Evolutionary conservation across 2,113 vertebrate species (phyloP), one percentile per base, ranked within the genome.

Genomic region (Chelonoidis abingdonii): DNA sequence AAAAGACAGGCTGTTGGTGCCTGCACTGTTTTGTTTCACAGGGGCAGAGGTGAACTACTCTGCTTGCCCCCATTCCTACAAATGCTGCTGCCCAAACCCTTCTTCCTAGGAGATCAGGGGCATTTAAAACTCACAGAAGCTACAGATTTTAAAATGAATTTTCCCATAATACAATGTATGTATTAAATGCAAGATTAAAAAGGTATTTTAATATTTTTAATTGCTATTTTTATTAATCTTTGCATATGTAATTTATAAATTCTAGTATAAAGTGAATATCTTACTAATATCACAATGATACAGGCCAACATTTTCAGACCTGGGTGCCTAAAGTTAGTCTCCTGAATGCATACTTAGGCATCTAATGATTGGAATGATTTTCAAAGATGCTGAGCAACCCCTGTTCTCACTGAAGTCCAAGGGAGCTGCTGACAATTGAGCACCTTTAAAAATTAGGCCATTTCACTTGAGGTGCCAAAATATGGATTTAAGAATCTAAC

Each of bases 331-430:
- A 65, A 83, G 72, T 72, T 6, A 93, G 35, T 5, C 50, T 84
- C 78, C 80, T 84, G 1, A 86, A 47, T 3, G 1, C 84, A 83
- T 83, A 87, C 41, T 10, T 16, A 17, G 12, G 69, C 10, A 27
- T 88, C 25, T 84, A 62, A 59, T 50, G 80, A 62, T 25, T 56
- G 54, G 54, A 56, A 56, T 93, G 75, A 80, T 91, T 93, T 94
- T 86, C 49, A 93, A 56, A 24, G 62, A 50, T 81, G 47, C 12
- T 35, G 24, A 86, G 5, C 59, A 93, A 88, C 31, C 78, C 2
- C 41, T 44, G 54, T 56, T 56, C 54, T 56, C 54, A 56, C 25
- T 79, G 65, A 89, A 93, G 81, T 65, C 35, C 21, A 17, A 52
- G 80, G 49, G 1, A 52, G 5, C 80, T 84, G 54, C 54, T 5